Base-by-base conservation (phyloP, 2,888 invertebrate genomes). In the Leptopilina syphax region DNA sequence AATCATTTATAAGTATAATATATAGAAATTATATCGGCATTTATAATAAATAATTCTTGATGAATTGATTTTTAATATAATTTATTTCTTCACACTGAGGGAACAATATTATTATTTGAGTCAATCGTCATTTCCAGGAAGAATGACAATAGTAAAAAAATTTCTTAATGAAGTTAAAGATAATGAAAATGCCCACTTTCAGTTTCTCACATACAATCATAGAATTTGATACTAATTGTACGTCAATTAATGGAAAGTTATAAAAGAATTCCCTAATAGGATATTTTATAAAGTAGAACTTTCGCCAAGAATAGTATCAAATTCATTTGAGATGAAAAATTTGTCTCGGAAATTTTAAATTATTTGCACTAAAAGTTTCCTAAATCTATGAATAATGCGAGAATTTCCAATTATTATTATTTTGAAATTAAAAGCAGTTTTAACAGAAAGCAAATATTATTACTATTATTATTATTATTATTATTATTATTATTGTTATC, bases 241-340 rank as follows among this genome's bases (percentile, higher is more conserved):
- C 34, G 24, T 34, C 73, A 73, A 73, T 73, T 73, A 73, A 73
- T 73, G 73, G 73, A 73, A 57, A 73, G 73, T 57, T 73, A 73
- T 57, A 73, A 57, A 54, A 73, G 34, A 57, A 27, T 34, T 73
- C n/a, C 73, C n/a, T 73, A 73, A 73, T 73, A 73, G 73, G 57
- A 73, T 73, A 13, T 34, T 57, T 34, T 18, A 50, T 44, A 57
- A 41, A 73, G 27, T 57, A 57, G 57, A 73, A 73, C 57, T 73
- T 73, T 73, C 73, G 54, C 73, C 54, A 57, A 57, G 68, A 13
- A 54, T n/a, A 34, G 34, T 34, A 57, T 13, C 24, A 73, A 70
- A 54, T 70, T 8, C 13, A 54, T 13, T 5, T 54, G 34, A 27
- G 50, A 57, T 57, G 50, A 70, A 70, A 70, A 70, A 70, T 27